A percentile compares a stretch with the other conserved stretches of the same genome.
phyloP scores from a whole-genome alignment of 1,140 invertebrate genomes.

The Phymastichus coffea region DNA sequence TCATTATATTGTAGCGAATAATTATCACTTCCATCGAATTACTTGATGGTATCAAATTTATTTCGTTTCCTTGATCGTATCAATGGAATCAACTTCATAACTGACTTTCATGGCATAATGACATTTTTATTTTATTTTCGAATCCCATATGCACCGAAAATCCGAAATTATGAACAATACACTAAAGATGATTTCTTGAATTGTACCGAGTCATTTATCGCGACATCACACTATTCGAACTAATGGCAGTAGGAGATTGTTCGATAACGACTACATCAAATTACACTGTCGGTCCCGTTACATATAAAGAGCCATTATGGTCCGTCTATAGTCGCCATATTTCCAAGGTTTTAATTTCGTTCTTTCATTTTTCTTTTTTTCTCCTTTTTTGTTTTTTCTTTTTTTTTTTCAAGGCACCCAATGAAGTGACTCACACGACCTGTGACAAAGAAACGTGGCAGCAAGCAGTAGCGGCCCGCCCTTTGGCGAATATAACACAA shows the following conservation, averaged over 20 bases:
- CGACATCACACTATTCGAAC: neutral
- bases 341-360: constrained; percentile 1
- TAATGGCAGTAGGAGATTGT: constrained; percentile 10
- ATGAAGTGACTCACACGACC: constrained; percentile 52
- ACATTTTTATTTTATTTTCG: too few relatives aligned
- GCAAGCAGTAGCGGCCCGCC: neutral
- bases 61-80: too few relatives aligned
- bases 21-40: too few relatives aligned
- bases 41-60: too few relatives aligned
- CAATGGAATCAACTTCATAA: too few relatives aligned
- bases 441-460: neutral
- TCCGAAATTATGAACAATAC: too few relatives aligned
- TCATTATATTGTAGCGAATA: too few relatives aligned
- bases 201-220: constrained; percentile 12
- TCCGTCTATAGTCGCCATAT: neutral
- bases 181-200: neutral
- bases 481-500: neutral
- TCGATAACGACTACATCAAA: constrained; percentile 2
- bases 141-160: too few relatives aligned
- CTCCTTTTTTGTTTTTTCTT: neutral
- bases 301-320: neutral
- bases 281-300: neutral
- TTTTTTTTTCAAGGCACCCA: constrained; percentile 37
- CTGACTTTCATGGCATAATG: too few relatives aligned
- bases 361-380: neutral